These are phyloP conservation scores for Stenopsyche tienmushanensis DNA, from an alignment of 1,140 invertebrate species.

Conservation along the genomic window DNA sequence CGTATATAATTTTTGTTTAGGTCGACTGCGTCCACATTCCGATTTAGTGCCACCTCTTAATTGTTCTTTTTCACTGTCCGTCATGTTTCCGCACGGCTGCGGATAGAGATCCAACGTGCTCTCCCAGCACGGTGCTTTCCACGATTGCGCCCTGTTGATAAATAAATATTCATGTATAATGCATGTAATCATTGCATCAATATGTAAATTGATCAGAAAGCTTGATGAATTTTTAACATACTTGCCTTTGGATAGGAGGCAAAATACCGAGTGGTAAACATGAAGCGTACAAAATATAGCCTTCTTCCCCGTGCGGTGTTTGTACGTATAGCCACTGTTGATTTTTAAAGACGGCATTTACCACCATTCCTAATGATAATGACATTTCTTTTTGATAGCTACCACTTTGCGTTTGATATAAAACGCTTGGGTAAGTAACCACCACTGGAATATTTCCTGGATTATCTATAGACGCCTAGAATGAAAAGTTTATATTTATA, in stretches of 20 bases:
- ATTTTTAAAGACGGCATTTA: constrained; percentile 82
- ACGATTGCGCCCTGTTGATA: constrained; percentile 46
- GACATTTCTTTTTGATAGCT: constrained; percentile 69
- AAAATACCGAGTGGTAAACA: constrained; percentile 74
- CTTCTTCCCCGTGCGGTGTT: constrained; percentile 76
- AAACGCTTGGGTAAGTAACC: constrained; percentile 68
- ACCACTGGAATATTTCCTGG: constrained; percentile 82
- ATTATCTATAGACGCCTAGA: constrained; percentile 67
- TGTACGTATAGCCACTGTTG: constrained; percentile 81
- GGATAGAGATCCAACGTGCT: constrained; percentile 77
- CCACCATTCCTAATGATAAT: constrained; percentile 76
- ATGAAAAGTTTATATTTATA: constrained; percentile 37
- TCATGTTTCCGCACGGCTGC: constrained; percentile 69
- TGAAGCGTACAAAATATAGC: constrained; percentile 72
- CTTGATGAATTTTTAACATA: background rate
- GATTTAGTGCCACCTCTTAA: constrained; percentile 58
- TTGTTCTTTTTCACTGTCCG: constrained; percentile 69
- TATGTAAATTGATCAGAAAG: too few species aligned
- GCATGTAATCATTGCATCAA: background rate
- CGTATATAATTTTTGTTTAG: constrained; percentile 48
- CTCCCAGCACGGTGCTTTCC: constrained; percentile 71
- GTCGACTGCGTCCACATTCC: constrained; percentile 54
- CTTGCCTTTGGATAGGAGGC: constrained; percentile 45
- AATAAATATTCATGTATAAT: background rate
- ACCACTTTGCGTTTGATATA: constrained; percentile 71